Evolutionary conservation across 2,888 invertebrate species (phyloP), one percentile per base, ranked within the genome.

Genomic region (Branchinecta sandiegonensis): DNA sequence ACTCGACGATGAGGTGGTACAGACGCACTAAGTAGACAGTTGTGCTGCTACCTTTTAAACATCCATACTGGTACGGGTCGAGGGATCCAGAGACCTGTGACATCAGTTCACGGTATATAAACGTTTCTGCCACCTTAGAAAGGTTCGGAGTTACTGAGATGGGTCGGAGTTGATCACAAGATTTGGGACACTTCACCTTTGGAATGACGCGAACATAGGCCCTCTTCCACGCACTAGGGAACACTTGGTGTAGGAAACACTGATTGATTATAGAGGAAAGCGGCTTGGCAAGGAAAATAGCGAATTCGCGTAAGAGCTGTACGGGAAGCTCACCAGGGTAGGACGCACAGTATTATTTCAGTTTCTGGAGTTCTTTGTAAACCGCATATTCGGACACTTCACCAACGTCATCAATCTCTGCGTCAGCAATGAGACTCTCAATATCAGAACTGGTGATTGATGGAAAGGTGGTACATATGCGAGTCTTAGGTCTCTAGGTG

Each of bases 151-250:
- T 23, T 23, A 23, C 3, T 23, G 23, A 23, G 23, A 23, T 23
- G 23, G 23, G 23, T 23, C 23, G 23, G 23, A 23, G 23, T 23
- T 23, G 23, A 23, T 23, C 23, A 23, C 23, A 23, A 23, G 23
- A 23, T 23, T 23, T 23, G 23, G 23, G 23, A 23, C 23, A 23
- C 23, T 23, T 23, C 23, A 23, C 23, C 23, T 23, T 23, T 23
- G 50, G 50, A 13, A 50, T 50, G 50, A 50, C n/a, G 50, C n/a
- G 50, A 50, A 50, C 50, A 50, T 50, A 50, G 1, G 50, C 50
- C n/a, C 50, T 50, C 50, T 50, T 50, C n/a, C 50, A 50, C 13
- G 50, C 50, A 50, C 50, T 50, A 50, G 50, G 50, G 50, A 50
- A 13, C 50, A 50, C 50, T 50, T 50, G 50, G 1, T 50, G 50